Base-by-base conservation (phyloP, 37 sponge, comb jelly and placozoan genomes). In the Ianthella basta region DNA sequence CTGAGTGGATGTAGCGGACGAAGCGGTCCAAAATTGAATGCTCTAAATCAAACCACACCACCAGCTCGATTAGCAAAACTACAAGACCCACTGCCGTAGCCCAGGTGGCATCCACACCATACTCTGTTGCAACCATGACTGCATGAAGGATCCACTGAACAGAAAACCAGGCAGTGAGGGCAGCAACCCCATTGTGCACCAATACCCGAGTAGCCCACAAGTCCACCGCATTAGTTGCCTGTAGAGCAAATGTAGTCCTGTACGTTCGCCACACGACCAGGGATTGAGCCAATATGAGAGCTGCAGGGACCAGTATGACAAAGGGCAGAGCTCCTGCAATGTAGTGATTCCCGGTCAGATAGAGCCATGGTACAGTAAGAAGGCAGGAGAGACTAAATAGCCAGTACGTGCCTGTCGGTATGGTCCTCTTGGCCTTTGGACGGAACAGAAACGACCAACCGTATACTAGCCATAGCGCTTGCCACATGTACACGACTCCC, bases 31-130 rank as follows among this genome's bases (percentile, higher is more conserved):
- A 41, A 12, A 83, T 2, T 53, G 69, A 56, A 32, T 69, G 40
- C n/a, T 83, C 84, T 8, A 83, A 36, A 15, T 53, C 69, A 61
- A 66, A 83, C 84, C 84, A 83, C 14, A 67, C 57, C 72, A 83
- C 54, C 4, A 68, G 3, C 69, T 83, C 72, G 3, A 83, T 57
- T 33, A 83, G 72, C 36, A 83, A 41, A 57, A 83, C 40, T 18
- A 21, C 44, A 21, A 83, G 84, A 10, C 39, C 66, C n/a, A 83
- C 55, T 24, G 84, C 68, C n/a, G n/a, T n/a, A n/a, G n/a, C n/a
- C n/a, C n/a, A n/a, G n/a, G 56, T 57, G 8, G 84, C 66, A 44
- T 83, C 84, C 35, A 67, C 69, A 10, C 38, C 41, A 37, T 72
- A 33, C 39, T 72, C 40, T n/a, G n/a, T n/a, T 12, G 73, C 73